Conservation (phyloP, 2,888 invertebrate genomes). For the Fabriciana adippe region DNA sequence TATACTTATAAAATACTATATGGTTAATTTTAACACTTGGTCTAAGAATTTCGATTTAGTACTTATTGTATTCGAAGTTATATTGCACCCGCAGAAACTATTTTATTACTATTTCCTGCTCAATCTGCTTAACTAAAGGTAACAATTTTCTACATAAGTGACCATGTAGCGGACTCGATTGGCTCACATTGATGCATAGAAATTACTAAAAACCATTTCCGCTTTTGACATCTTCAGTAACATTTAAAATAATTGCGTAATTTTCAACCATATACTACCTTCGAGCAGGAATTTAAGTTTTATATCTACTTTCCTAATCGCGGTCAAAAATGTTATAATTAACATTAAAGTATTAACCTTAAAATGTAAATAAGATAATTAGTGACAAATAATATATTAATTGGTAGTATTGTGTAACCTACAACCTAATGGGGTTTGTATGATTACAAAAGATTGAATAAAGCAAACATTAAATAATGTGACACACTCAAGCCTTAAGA, state of each 20-base stretch:
- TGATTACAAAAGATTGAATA: too few relatives aligned
- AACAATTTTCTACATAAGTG: slow-evolving; percentile 16
- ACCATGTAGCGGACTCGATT: slow-evolving; percentile 10
- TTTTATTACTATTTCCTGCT: neutral
- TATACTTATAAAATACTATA: too few relatives aligned
- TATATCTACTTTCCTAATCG: neutral
- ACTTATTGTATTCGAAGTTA: neutral
- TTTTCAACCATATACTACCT: neutral
- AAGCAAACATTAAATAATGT: too few relatives aligned
- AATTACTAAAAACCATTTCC: slow-evolving; percentile 2
- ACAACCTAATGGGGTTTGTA: too few relatives aligned
- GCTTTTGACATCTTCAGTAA: slow-evolving; percentile 25
- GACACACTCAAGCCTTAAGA: too few relatives aligned
- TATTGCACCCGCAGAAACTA: neutral
- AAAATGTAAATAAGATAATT: slow-evolving; percentile 32
- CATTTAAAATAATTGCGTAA: slow-evolving; percentile 7
- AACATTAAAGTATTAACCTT: neutral
- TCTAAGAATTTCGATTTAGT: neutral
- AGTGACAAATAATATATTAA: slow-evolving; percentile 13
- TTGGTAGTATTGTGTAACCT: too few relatives aligned
- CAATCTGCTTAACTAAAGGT: slow-evolving; percentile 6
- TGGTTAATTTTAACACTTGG: too few relatives aligned
- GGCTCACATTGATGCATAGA: slow-evolving; percentile 5
- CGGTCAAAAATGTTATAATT: neutral
- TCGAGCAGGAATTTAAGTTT: neutral